Evolutionary conservation across 2,113 vertebrate species (phyloP), one percentile per base, ranked within the genome.

Genomic region (Sphaerodactylus townsendi): DNA sequence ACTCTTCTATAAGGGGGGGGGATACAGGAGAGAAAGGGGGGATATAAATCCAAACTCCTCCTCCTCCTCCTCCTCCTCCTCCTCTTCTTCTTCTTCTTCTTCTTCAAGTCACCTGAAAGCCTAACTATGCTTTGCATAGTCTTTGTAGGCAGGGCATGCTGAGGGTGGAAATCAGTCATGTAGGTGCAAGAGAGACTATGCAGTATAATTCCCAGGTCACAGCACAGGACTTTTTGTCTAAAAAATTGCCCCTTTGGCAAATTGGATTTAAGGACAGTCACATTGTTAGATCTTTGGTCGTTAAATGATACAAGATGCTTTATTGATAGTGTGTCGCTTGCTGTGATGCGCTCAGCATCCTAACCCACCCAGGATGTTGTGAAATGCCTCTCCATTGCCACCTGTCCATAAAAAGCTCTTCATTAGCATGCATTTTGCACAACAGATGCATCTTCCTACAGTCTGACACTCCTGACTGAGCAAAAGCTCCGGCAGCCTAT

Each of bases 391-490:
- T 15, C 69, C 64, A 48, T 19, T 25, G 10, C 74, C 56, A 82
- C 68, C 64, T 35, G 4, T 8, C 53, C 84, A 66, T 37, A 50
- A 84, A 81, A 84, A 10, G n/a, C 37, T n/a, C 69, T 81, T 78
- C 10, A 81, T 46, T n/a, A 56, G 53, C 2, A 9, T 5, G 11
- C 33, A 0, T 66, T 79, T 85, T 90, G 72, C 41, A 68, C 59
- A 37, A 76, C 68, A 65, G 50, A 65, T 76, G 69, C 44, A 44
- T 75, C 41, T 84, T 46, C 10, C 41, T 77, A 66, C 73, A 70
- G 1, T 73, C 37, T 14, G 35, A 65, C 81, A 48, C 50, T 53
- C 66, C 41, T 78, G 48, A 73, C 23, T 86, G 76, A 86, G 44
- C 44, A 62, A 65, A 41, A 53, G 56, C 44, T 23, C 79, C 41